These are phyloP conservation scores for Oedothorax gibbosus DNA, from an alignment of 1,140 invertebrate species.

Conservation along the genomic window DNA sequence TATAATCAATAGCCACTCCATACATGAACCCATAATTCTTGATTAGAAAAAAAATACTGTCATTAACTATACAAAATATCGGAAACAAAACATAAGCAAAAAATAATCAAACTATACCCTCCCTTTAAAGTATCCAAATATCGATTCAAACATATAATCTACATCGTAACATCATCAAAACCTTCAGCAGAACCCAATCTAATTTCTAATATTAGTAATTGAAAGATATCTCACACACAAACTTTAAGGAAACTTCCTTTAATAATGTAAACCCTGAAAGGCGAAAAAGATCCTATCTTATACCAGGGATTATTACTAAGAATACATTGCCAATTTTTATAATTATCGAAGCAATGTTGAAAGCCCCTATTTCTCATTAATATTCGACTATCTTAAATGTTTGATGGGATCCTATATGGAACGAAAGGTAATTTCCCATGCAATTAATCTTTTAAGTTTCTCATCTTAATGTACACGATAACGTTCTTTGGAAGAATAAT, in stretches of 20 bases:
- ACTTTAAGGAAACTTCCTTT: constrained; percentile 42
- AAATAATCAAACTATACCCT: no score
- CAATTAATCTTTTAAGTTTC: constrained; percentile 58
- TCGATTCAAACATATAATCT: no score
- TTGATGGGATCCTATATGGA: constrained; percentile 28
- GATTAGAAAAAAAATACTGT: no score
- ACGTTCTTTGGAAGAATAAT: background rate
- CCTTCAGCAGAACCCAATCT: no score
- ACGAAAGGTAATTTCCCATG: constrained; percentile 52
- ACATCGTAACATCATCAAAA: no score
- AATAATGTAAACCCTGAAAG: constrained; percentile 28
- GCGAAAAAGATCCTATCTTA: constrained; percentile 42
- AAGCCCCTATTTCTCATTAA: constrained; percentile 46
- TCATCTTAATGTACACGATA: constrained; percentile 44
- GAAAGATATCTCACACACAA: constrained; percentile 14
- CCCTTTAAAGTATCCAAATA: no score
- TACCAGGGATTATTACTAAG: constrained; percentile 23
- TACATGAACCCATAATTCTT: no score
- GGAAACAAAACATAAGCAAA: no score
- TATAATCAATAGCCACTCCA: no score
- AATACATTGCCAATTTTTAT: constrained; percentile 51
- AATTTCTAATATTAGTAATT: constrained; percentile 32
- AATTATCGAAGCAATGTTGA: constrained; percentile 42
- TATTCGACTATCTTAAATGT: constrained; percentile 55
- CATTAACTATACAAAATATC: no score